phyloP scores from a whole-genome alignment of 1,140 invertebrate genomes.

The Coenobita brevimanus region DNA sequence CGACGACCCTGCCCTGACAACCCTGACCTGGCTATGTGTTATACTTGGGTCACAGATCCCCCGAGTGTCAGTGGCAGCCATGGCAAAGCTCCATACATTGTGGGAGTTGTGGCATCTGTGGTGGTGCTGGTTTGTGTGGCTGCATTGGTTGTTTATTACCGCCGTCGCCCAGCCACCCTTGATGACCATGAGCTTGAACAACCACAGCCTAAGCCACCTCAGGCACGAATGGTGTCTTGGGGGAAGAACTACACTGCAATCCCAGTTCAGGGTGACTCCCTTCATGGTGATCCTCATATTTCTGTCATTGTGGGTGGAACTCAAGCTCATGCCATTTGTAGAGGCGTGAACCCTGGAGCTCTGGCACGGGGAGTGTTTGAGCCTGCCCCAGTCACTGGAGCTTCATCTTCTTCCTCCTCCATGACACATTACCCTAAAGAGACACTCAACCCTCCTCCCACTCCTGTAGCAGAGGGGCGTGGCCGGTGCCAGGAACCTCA shows the following conservation, averaged over 20 bases:
- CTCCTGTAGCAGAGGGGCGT: slow-evolving; percentile 81
- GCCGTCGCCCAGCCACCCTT: slow-evolving; percentile 43
- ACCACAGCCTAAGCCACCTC: slow-evolving; percentile 38
- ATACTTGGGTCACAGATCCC: slow-evolving; percentile 33
- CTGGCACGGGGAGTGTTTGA: slow-evolving; percentile 78
- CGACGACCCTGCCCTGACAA: slow-evolving; percentile 43
- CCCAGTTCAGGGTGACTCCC: slow-evolving; percentile 35
- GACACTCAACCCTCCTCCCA: slow-evolving; percentile 91
- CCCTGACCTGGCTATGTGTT: slow-evolving; percentile 35
- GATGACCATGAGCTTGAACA: slow-evolving; percentile 59
- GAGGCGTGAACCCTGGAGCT: slow-evolving; percentile 15
- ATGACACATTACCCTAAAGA: slow-evolving; percentile 82
- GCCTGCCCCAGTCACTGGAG: slow-evolving; percentile 86
- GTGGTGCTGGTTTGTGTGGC: slow-evolving; percentile 54
- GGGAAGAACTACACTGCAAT: slow-evolving; percentile 52
- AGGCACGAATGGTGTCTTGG: slow-evolving; percentile 44
- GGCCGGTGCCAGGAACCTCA: slow-evolving; percentile 76
- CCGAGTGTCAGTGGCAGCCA: slow-evolving; percentile 13
- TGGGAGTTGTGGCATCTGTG: slow-evolving; percentile 50
- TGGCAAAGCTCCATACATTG: slow-evolving; percentile 57
- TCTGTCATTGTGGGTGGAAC: slow-evolving; percentile 70
- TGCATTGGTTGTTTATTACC: slow-evolving; percentile 46
- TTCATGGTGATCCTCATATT: slow-evolving; percentile 20
- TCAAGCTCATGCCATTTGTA: slow-evolving; percentile 70
- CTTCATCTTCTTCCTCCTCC: slow-evolving; percentile 83